Percentiles rank a stretch among this genome's conserved stretches.
phyloP scores from a whole-genome alignment of 1,140 invertebrate species.

The Adoxophyes honmai region DNA sequence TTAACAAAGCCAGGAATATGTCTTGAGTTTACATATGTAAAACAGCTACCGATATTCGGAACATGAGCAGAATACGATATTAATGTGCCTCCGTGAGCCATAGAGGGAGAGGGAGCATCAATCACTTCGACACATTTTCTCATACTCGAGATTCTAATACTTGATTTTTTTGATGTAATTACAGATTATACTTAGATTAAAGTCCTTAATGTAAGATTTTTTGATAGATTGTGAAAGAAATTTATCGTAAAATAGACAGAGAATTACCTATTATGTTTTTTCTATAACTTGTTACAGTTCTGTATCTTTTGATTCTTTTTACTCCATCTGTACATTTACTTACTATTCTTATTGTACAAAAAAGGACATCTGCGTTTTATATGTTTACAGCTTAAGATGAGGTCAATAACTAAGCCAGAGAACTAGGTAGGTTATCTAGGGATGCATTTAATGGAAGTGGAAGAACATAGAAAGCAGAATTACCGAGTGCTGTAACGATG shows the following conservation, averaged over 20 bases:
- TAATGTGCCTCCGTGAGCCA: constrained; percentile 17
- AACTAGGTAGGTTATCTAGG: too few relatives aligned
- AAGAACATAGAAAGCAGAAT: not conserved
- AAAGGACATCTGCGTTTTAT: too few relatives aligned
- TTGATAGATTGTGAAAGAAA: not conserved
- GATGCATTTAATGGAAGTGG: too few relatives aligned
- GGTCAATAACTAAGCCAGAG: too few relatives aligned
- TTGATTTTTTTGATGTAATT: constrained; percentile 1
- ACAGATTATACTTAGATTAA: not conserved
- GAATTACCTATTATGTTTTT: too few relatives aligned
- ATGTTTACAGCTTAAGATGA: too few relatives aligned
- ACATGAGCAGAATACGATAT: constrained; percentile 18
- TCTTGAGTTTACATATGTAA: constrained; percentile 14
- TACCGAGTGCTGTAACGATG: not conserved
- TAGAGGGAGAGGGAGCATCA: constrained; percentile 28
- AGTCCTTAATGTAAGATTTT: too few relatives aligned
- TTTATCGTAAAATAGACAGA: too few relatives aligned
- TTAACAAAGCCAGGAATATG: constrained; percentile 8
- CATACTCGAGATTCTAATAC: constrained; percentile 5
- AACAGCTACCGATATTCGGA: constrained; percentile 5
- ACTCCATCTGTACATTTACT: too few relatives aligned
- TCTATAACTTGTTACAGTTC: too few relatives aligned
- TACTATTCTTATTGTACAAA: too few relatives aligned
- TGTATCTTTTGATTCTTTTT: too few relatives aligned
- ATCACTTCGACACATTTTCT: constrained; percentile 39